Conservation (phyloP, 2,888 invertebrate genomes). For the Trachelus tabidus region DNA sequence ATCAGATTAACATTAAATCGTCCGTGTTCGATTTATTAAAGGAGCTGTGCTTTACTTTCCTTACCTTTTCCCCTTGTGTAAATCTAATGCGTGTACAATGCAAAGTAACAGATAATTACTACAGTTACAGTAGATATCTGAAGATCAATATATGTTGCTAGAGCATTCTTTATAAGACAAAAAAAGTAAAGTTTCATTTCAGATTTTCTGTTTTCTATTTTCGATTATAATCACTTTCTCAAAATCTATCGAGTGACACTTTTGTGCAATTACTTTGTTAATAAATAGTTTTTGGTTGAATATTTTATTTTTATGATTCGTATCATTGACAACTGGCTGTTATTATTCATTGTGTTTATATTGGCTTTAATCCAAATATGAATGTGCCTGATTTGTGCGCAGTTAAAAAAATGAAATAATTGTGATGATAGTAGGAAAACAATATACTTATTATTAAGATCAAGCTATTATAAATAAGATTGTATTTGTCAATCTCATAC, state of each 20-base stretch:
- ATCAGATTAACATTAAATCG: not conserved
- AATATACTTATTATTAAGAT: not conserved
- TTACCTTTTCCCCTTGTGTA: not conserved
- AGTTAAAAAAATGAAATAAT: not conserved
- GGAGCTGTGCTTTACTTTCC: not conserved
- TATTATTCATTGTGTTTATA: not conserved
- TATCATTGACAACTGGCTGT: not conserved
- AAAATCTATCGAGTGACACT: not conserved
- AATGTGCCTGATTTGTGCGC: not conserved
- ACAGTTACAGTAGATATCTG: no score
- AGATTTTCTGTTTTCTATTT: not conserved
- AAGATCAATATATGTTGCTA: no score
- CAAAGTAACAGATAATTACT: not conserved
- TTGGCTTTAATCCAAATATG: not conserved
- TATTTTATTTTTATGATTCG: not conserved
- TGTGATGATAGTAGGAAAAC: not conserved
- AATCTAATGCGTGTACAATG: not conserved
- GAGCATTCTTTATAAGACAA: not conserved
- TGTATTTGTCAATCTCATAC: constrained; percentile 30
- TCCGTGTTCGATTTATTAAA: not conserved
- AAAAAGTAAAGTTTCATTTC: not conserved
- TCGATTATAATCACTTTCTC: not conserved
- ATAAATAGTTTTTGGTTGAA: not conserved
- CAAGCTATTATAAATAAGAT: constrained; percentile 23
- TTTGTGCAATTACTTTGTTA: not conserved